Evolutionary conservation across 2,797 vertebrate genomes (phyloP), one percentile per base, ranked within the genome.

Genomic region (Mareca strepera): DNA sequence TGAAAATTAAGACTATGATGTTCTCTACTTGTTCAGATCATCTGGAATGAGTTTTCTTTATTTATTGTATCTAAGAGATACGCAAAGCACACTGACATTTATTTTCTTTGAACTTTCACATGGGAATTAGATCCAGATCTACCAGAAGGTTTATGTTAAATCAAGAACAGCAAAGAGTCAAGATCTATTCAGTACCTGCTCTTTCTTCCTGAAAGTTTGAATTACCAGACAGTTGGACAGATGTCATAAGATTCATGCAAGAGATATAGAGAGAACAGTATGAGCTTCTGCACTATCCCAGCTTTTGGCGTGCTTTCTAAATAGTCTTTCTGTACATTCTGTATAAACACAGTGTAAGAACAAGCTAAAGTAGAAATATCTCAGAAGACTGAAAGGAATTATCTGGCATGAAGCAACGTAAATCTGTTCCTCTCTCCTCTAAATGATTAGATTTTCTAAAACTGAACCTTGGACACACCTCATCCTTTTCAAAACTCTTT

Each of bases 1-100:
- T 74, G 67, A 83, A 86, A 91, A 79, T 73, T 46, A 83, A 84
- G 50, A 59, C n/a, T 93, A 52, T 15, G 73, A 85, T 69, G 39
- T 43, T 79, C 62, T 78, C 33, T 16, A 53, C 70, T 91, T 73
- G 43, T 44, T 20, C 43, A 43, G 78, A 43, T 91, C 52, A 53
- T 31, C 66, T 91, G 69, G 63, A 91, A 88, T 50, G 33, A 90
- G 29, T 94, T 92, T 96, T 86, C 20, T 53, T 78, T 69, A 72
- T 86, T 77, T 53, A 80, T 33, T 10, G 44, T 66, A 80, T 41
- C 46, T 46, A 70, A 82, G 75, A 80, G 59, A 87, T 73, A 96
- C 81, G 79, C 56, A 87, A 62, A 82, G n/a, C 14, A 84, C 73
- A 64, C 0, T 10, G 46, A 63, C 41, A 58, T 70, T 93, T 58